Conservation (phyloP, 2,888 invertebrate genomes). For the Oegoconia quadripuncta region DNA sequence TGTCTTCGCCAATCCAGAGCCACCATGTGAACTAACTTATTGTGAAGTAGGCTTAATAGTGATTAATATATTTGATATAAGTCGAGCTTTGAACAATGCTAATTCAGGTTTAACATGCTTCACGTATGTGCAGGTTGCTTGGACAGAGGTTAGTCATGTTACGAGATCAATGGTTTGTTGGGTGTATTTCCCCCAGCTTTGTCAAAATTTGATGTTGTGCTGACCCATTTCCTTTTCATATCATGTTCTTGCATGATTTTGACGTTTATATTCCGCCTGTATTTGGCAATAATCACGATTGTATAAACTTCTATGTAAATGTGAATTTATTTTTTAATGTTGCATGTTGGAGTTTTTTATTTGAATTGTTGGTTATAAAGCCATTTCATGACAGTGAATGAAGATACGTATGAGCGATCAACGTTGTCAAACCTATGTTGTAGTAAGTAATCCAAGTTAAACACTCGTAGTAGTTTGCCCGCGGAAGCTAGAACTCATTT, state of each 20-base stretch:
- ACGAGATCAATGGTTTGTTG: slow-evolving; percentile 34
- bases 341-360: slow-evolving; percentile 7
- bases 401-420: too few species aligned
- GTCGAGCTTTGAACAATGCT: too few species aligned
- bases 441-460: too few species aligned
- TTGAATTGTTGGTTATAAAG: too few species aligned
- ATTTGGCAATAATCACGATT: not conserved
- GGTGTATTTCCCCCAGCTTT: slow-evolving; percentile 28
- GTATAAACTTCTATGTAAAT: not conserved
- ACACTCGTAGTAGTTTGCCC: too few species aligned
- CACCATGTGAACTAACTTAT: too few species aligned
- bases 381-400: too few species aligned
- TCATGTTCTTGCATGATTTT: slow-evolving; percentile 6
- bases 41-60: too few species aligned
- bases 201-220: slow-evolving; percentile 37
- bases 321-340: slow-evolving; percentile 7
- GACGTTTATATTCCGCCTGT: not conserved
- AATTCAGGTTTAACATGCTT: slow-evolving; percentile 5
- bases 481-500: too few species aligned
- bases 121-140: slow-evolving; percentile 76
- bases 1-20: too few species aligned
- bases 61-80: too few species aligned
- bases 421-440: too few species aligned
- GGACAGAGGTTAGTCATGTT: slow-evolving; percentile 83
- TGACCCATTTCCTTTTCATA: slow-evolving; percentile 1